These are phyloP conservation scores for Gnathonemus longibarbis DNA, from an alignment of 2,113 vertebrate genomes.

Conservation along the genomic window DNA sequence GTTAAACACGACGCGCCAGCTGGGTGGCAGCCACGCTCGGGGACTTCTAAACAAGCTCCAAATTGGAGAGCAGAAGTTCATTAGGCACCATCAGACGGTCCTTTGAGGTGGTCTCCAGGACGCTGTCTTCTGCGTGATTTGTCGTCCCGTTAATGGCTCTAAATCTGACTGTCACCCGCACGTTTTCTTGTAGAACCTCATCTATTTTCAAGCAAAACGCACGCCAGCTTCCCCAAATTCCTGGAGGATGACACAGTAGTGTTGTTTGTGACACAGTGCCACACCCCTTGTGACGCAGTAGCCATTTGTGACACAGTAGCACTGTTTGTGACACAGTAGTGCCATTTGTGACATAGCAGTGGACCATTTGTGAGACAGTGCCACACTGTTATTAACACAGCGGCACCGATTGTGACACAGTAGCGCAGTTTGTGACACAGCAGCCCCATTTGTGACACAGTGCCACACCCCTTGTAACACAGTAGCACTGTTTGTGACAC, in stretches of 20 bases:
- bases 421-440: background rate
- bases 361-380: too few relatives aligned
- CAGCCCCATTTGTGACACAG: background rate
- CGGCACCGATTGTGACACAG: background rate
- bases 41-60: conserved; percentile 1
- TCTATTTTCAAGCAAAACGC: conserved; percentile 45
- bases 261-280: conserved; percentile 15
- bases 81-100: background rate
- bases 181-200: conserved; percentile 34
- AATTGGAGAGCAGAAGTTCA: conserved; percentile 7
- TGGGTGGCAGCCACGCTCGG: background rate
- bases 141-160: background rate
- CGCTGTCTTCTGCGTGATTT: background rate
- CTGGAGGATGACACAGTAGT: conserved; percentile 36
- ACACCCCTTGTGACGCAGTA: background rate
- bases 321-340: background rate
- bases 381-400: background rate
- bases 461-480: background rate
- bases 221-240: conserved; percentile 43
- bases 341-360: too few relatives aligned
- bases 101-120: background rate
- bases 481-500: background rate
- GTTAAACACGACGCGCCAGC: background rate
- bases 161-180: background rate
- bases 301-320: too few relatives aligned